A percentile compares a stretch with the other conserved stretches of the same genome.
phyloP scores from a whole-genome alignment of 2,888 invertebrate genomes.

The Drosophila gaucha region DNA sequence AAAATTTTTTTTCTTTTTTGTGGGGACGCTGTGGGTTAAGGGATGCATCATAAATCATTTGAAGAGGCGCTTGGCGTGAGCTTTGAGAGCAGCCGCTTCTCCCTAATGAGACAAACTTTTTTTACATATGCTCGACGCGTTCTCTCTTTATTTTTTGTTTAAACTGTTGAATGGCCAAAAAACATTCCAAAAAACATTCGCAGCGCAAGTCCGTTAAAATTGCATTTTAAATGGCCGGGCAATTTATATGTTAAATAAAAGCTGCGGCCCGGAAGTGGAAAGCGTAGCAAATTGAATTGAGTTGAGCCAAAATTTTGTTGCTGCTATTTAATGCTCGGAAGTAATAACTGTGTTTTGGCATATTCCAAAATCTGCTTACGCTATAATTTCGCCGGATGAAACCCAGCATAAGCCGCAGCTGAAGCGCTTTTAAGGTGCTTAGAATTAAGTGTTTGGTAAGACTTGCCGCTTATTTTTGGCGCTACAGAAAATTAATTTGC shows the following conservation, averaged over 20 bases:
- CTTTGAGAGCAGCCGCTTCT: conserved; percentile 20
- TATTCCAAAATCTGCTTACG: conserved; percentile 9
- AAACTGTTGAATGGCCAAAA: conserved; percentile 60
- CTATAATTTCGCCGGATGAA: background rate
- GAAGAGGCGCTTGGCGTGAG: conserved; percentile 34
- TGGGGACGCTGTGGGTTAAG: conserved; percentile 25
- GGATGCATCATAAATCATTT: conserved; percentile 69
- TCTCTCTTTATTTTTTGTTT: background rate
- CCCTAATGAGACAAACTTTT: conserved; percentile 68
- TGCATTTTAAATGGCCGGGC: conserved; percentile 64
- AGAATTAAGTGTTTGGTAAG: background rate
- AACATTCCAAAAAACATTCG: conserved; percentile 60
- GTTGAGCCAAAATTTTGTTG: conserved; percentile 8
- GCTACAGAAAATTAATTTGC: background rate
- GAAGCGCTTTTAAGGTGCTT: background rate
- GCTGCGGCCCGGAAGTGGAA: conserved; percentile 14
- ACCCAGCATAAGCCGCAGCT: background rate
- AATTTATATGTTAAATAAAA: conserved; percentile 72
- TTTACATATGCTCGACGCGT: conserved; percentile 41
- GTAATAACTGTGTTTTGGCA: conserved; percentile 3
- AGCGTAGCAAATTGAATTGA: conserved; percentile 57
- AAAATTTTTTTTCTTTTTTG: conserved; percentile 7
- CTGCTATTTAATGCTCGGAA: conserved; percentile 8
- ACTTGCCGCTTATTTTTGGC: background rate
- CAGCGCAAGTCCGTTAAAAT: conserved; percentile 52